These are phyloP conservation scores for Solenopsis fugax DNA, from an alignment of 1,140 invertebrate genomes.

Conservation along the genomic window DNA sequence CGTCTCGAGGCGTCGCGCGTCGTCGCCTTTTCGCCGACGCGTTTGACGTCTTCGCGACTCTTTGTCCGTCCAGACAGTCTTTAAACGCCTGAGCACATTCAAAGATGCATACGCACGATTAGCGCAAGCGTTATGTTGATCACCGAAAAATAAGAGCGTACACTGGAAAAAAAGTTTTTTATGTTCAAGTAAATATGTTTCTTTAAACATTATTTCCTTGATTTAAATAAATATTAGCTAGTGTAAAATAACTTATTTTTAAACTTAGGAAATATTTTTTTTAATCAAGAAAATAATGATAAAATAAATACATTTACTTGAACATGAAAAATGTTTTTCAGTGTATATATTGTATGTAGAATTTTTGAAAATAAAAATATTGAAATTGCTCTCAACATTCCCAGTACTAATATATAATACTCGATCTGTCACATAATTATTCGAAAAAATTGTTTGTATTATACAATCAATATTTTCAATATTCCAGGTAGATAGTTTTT, in stretches of 20 bases:
- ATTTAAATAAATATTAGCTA: too few species aligned
- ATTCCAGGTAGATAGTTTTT: background rate
- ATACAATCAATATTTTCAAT: background rate
- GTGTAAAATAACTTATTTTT: too few species aligned
- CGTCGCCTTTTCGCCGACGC: constrained; percentile 21
- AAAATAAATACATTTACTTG: too few species aligned
- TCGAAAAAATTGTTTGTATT: background rate
- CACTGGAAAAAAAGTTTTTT: too few species aligned
- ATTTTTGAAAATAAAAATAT: background rate
- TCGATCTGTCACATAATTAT: too few species aligned
- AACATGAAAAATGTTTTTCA: too few species aligned
- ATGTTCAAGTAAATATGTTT: too few species aligned
- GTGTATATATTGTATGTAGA: background rate
- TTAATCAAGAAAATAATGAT: too few species aligned
- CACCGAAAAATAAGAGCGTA: background rate
- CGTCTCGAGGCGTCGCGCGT: background rate
- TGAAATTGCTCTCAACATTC: background rate
- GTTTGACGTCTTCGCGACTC: background rate
- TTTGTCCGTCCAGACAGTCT: background rate
- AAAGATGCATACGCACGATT: background rate
- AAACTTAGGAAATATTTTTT: too few species aligned
- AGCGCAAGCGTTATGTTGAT: background rate
- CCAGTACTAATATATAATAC: background rate
- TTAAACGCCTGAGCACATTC: constrained; percentile 11
- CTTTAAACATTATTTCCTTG: too few species aligned